Evolutionary conservation across 2,797 vertebrate genomes (phyloP).

Genomic region (Percopsis omiscomaycus): DNA sequence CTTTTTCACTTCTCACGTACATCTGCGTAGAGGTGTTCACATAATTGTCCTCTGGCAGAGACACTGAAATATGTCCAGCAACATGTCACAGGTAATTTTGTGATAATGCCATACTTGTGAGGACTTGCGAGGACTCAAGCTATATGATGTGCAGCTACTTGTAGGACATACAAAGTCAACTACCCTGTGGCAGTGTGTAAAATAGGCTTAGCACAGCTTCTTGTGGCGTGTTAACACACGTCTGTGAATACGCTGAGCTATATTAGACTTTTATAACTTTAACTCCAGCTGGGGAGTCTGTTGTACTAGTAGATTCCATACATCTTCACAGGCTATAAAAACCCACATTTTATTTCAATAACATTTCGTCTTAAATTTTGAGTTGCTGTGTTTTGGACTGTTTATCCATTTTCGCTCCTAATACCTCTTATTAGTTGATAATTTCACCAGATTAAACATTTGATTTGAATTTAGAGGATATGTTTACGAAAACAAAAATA

Average conservation of each 20-base stretch:
- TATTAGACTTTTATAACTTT: conserved; percentile 28
- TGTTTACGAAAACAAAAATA: not conserved
- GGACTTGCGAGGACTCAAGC: conserved; percentile 5
- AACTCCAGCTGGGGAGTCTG: conserved; percentile 31
- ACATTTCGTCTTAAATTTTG: not conserved
- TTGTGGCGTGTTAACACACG: conserved; percentile 58
- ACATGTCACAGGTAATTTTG: not conserved
- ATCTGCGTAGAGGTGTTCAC: conserved; percentile 28
- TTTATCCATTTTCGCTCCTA: not conserved
- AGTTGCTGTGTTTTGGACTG: not conserved
- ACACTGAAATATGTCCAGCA: not conserved
- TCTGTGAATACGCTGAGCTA: conserved; percentile 21
- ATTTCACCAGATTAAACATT: not conserved
- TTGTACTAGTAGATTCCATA: conserved; percentile 48
- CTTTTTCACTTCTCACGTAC: conserved; percentile 36
- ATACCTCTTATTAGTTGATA: not conserved
- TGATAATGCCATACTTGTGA: conserved; percentile 1
- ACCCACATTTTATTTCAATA: conserved; percentile 19
- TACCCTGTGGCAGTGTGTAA: conserved; percentile 65
- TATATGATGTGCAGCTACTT: conserved; percentile 67
- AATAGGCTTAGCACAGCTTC: conserved; percentile 56
- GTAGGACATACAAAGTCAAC: conserved; percentile 58
- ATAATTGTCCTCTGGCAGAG: conserved; percentile 19
- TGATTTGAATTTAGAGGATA: not conserved
- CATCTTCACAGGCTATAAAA: conserved; percentile 23